Evolutionary conservation across 2,113 vertebrate species (phyloP).

Genomic region (Trachemys scripta): DNA sequence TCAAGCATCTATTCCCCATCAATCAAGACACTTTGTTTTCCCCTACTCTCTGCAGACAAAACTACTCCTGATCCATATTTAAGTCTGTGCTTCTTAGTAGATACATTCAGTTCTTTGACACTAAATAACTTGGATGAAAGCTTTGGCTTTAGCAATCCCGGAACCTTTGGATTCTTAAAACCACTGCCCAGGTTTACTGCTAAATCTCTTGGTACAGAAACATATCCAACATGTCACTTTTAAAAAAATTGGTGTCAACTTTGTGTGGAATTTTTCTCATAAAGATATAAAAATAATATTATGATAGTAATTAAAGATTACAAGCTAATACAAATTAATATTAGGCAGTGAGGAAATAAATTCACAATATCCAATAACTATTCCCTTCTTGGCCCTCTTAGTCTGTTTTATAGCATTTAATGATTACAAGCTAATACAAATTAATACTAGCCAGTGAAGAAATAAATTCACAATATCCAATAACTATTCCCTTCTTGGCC

Average conservation of each 20-base stretch:
- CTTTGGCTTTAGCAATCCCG: slow-evolving; percentile 27
- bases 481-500: neutral
- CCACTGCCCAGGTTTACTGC: slow-evolving; percentile 41
- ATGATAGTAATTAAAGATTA: neutral
- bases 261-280: neutral
- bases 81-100: slow-evolving; percentile 35
- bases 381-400: neutral
- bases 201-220: slow-evolving; percentile 49
- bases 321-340: neutral
- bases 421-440: neutral
- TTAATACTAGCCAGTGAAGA: neutral
- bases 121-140: slow-evolving; percentile 48
- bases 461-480: neutral
- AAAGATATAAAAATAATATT: slow-evolving; percentile 18
- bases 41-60: neutral
- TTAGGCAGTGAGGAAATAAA: neutral
- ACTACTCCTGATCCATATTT: slow-evolving; percentile 35
- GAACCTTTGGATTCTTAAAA: slow-evolving; percentile 56
- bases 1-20: neutral
- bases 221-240: neutral
- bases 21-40: neutral
- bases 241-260: slow-evolving; percentile 14
- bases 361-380: neutral
- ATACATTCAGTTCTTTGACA: slow-evolving; percentile 43
- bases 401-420: neutral